Evolutionary conservation across 2,797 vertebrate species (phyloP), one percentile per base, ranked within the genome.

Genomic region (Bufotes viridis): DNA sequence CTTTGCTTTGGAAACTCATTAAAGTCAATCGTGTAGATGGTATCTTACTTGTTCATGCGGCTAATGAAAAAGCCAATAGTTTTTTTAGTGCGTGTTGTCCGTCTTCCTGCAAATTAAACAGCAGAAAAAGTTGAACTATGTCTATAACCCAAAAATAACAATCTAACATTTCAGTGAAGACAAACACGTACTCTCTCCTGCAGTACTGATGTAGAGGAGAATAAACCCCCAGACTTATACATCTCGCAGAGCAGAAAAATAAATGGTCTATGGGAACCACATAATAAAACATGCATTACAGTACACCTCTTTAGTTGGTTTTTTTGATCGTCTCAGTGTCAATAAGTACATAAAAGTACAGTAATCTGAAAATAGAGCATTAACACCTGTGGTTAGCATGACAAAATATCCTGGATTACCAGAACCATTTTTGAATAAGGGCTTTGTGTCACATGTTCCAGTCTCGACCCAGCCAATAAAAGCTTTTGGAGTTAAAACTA

Each of bases 131-230:
- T 91, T 91, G 80, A 92, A 87, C 91, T 70, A 82, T 69, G 24
- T 15, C 7, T n/a, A 12, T 0, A 0, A 88, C 82, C 91, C 67
- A 88, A 78, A 84, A 87, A 89, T 34, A 92, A 53, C 11, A 87
- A 65, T 79, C 90, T 91, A 91, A 74, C 20, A 88, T 92, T 91
- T 87, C 87, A 87, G 13, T 1, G 90, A 90, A 92, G 91, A 81
- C 51, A 58, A 91, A 88, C 49, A 82, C 49, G 58, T 57, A 13
- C 1, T 70, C 49, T 84, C 91, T 90, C 26, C 76, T 78, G 65
- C 87, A 84, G 3, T 1, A 26, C 7, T 24, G 14, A 78, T 86
- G 88, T 82, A 53, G 26, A 29, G 84, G 49, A 34, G 87, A 65
- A 67, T 63, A 1, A 5, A 4, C 11, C 24, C 4, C 75, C 88